Evolutionary conservation across 2,113 vertebrate species (phyloP).

Genomic region (Ageneiosus marmoratus): DNA sequence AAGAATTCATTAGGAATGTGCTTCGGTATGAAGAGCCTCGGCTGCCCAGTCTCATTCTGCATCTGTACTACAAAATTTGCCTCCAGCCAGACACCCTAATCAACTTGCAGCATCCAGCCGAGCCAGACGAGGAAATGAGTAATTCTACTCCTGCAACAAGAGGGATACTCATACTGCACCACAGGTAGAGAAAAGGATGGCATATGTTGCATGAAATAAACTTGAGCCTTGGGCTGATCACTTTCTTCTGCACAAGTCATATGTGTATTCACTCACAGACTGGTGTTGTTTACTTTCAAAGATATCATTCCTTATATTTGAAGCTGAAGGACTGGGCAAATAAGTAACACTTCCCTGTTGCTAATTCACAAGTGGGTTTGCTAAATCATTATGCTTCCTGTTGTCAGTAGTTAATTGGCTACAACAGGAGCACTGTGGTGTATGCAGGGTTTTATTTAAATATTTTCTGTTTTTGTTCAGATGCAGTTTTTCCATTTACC

Average conservation of each 20-base stretch:
- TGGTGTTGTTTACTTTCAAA: neutral
- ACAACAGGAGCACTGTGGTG: neutral
- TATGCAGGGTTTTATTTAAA: neutral
- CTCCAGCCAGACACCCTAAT: slow-evolving; percentile 37
- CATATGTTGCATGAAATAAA: neutral
- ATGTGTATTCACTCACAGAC: neutral
- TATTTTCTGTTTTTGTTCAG: neutral
- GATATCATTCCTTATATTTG: neutral
- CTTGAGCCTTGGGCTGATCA: neutral
- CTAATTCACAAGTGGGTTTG: neutral
- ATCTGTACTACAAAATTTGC: slow-evolving; percentile 8
- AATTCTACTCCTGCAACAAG: neutral
- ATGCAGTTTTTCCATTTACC: neutral
- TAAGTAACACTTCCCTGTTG: neutral
- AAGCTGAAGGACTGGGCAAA: neutral
- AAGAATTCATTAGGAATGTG: slow-evolving; percentile 41
- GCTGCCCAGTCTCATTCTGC: slow-evolving; percentile 17
- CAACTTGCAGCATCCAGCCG: slow-evolving; percentile 17
- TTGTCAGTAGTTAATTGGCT: neutral
- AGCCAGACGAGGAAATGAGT: neutral
- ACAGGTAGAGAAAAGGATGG: slow-evolving; percentile 8
- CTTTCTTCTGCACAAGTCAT: neutral
- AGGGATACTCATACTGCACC: neutral
- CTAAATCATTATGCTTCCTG: neutral
- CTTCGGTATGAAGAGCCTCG: slow-evolving; percentile 28